Percentiles rank a stretch among this genome's conserved stretches.
phyloP scores from a whole-genome alignment of 1,140 invertebrate genomes.

The Pachyrhynchus sulphureomaculatus region DNA sequence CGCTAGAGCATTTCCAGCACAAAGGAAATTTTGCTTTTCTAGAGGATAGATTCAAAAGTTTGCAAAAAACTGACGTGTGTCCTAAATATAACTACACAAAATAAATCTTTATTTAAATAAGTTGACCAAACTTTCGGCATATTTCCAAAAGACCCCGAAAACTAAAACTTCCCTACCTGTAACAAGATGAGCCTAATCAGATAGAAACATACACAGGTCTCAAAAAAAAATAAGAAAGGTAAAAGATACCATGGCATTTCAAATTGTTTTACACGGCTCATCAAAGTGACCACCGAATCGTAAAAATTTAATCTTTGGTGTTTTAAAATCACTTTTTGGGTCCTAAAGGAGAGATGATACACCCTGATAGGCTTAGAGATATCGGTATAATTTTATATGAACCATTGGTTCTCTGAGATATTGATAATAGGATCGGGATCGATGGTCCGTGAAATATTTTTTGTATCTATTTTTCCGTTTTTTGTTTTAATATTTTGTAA shows the following conservation, averaged over 20 bases:
- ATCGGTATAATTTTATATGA: conserved; percentile 17
- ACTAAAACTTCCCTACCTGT: conserved; percentile 11
- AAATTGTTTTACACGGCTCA: conserved; percentile 36
- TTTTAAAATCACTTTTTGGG: conserved; percentile 32
- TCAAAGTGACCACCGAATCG: conserved; percentile 34
- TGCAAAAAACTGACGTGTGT: too few species aligned
- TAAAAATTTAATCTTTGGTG: conserved; percentile 35
- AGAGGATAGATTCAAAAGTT: too few species aligned
- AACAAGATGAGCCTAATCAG: conserved; percentile 19
- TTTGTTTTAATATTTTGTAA: too few species aligned
- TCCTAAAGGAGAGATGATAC: conserved; percentile 22
- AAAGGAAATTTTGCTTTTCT: too few species aligned
- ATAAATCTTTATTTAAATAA: too few species aligned
- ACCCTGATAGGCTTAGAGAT: conserved; percentile 14
- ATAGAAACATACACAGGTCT: conserved; percentile 21
- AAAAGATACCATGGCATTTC: conserved; percentile 28
- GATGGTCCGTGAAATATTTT: too few species aligned
- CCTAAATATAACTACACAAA: too few species aligned
- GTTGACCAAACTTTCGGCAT: too few species aligned
- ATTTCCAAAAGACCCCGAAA: background rate
- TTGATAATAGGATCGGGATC: conserved; percentile 1
- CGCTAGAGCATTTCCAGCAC: too few species aligned
- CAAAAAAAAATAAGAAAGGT: conserved; percentile 15
- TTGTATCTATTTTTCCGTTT: too few species aligned
- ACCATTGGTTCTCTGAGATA: conserved; percentile 13